These are phyloP conservation scores for Aromia moschata DNA, from an alignment of 2,888 invertebrate genomes.

Conservation along the genomic window DNA sequence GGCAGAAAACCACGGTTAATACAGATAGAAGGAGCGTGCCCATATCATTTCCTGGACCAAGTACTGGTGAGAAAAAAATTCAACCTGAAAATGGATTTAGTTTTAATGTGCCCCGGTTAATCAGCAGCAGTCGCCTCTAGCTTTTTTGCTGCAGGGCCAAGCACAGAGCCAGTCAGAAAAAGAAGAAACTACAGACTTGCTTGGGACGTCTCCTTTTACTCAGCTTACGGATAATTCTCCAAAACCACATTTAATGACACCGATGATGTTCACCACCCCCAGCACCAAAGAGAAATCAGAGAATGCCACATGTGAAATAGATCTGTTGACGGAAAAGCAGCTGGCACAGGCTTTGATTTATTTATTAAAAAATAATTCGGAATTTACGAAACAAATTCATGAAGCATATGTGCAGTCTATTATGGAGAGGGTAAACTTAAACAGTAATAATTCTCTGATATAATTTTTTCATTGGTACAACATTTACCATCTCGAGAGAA, in stretches of 20 bases:
- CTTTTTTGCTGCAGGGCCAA: constrained; percentile 52
- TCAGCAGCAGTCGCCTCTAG: constrained; percentile 45
- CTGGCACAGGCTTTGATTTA: constrained; percentile 89
- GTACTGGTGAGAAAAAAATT: constrained; percentile 33
- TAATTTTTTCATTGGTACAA: constrained; percentile 10
- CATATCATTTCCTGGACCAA: constrained; percentile 49
- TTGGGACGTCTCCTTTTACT: constrained; percentile 66
- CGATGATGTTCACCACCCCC: constrained; percentile 82
- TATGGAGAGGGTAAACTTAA: constrained; percentile 65
- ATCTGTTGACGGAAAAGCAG: constrained; percentile 88
- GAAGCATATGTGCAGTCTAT: constrained; percentile 92
- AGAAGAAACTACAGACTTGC: constrained; percentile 38
- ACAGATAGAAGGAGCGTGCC: constrained; percentile 56
- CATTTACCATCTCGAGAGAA: not conserved
- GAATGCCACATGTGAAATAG: constrained; percentile 51
- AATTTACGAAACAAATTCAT: constrained; percentile 88
- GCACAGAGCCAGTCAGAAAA: constrained; percentile 33
- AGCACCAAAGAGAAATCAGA: constrained; percentile 45
- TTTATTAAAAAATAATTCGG: constrained; percentile 85
- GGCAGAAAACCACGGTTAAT: constrained; percentile 43
- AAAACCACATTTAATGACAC: constrained; percentile 84
- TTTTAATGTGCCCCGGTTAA: constrained; percentile 66
- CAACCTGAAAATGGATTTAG: constrained; percentile 65
- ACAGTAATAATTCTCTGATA: constrained; percentile 11
- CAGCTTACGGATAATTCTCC: constrained; percentile 67